Base-by-base conservation (phyloP, 2,113 vertebrate genomes). In the Nothoprocta pentlandii region DNA sequence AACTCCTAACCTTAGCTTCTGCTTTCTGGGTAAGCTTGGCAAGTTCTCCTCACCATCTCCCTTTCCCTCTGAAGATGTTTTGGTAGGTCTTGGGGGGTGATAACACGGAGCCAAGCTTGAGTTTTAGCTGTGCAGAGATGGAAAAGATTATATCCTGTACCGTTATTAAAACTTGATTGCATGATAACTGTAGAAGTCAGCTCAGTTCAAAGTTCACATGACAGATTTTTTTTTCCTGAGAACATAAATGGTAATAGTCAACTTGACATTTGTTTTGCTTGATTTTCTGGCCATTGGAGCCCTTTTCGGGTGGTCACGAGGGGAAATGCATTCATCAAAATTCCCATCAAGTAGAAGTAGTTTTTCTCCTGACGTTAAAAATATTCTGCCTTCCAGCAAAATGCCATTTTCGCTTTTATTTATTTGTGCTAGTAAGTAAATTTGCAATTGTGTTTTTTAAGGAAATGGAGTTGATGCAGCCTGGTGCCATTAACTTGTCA, bases 371-470 rank as follows among this genome's bases (percentile, higher is more conserved):
- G 76, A 87, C 88, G 80, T 93, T 95, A 89, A 90, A 90, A 84
- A 73, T 49, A 32, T 1, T 2, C 70, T 87, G 67, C 74, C 70
- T 91, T 85, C 59, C 74, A 89, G 80, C 34, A 87, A 89, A 74
- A 74, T 90, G 66, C 70, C 36, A n/a, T 81, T 93, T 92, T 69
- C 71, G 77, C 36, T 66, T 20, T 81, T 90, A 80, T 85, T 93
- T 92, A 89, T 95, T 89, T 82, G 84, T 85, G 49, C 83, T 78
- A 32, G 85, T 81, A 70, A 95, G 66, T 77, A 92, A 85, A 94
- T 87, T 74, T 87, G 82, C 64, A 64, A 44, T 80, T 63, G 80
- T 81, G 54, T 42, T 76, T 92, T 89, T 93, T 68, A 90, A 82
- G 92, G 84, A 69, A 74, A 74, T 89, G 90, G 53, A 93, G 92